Percentiles rank a stretch among this genome's conserved stretches.
Conservation (phyloP, 2,113 vertebrate species). For the Thamnophis sirtalis region DNA sequence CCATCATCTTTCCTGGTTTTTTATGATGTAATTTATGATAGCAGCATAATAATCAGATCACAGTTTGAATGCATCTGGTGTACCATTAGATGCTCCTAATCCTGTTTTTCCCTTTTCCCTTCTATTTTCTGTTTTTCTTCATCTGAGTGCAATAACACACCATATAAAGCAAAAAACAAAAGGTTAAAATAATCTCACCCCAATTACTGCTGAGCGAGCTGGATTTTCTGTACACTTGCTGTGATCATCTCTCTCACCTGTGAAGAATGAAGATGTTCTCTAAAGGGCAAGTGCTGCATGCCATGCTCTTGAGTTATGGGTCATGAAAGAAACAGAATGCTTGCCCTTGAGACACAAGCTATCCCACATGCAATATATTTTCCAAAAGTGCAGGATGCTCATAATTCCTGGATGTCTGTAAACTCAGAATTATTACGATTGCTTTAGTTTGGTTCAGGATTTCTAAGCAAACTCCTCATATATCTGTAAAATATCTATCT, state of each 20-base stretch:
- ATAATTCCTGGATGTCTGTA: conserved; percentile 66
- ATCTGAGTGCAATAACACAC: conserved; percentile 42
- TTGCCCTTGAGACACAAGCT: conserved; percentile 65
- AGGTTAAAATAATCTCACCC: conserved; percentile 60
- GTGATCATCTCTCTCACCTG: conserved; percentile 34
- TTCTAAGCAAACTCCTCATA: conserved; percentile 40
- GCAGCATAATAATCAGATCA: conserved; percentile 51
- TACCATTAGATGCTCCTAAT: conserved; percentile 60
- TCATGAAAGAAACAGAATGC: conserved; percentile 53
- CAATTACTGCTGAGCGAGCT: conserved; percentile 56
- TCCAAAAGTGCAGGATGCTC: conserved; percentile 60
- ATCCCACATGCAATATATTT: conserved; percentile 66
- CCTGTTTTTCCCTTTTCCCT: not conserved
- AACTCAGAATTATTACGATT: conserved; percentile 58
- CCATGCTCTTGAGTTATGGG: conserved; percentile 63
- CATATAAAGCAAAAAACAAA: conserved; percentile 45
- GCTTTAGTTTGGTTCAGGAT: conserved; percentile 38
- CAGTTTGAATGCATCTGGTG: conserved; percentile 51
- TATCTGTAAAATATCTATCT: conserved; percentile 25
- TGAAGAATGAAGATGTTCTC: conserved; percentile 61
- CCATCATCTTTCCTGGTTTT: conserved; percentile 50
- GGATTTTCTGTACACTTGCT: conserved; percentile 18
- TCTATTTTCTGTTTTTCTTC: conserved; percentile 5
- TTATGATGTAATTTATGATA: conserved; percentile 53
- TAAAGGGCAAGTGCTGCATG: conserved; percentile 39